phyloP scores from a whole-genome alignment of 2,113 vertebrate species.

The Gorsachius goisagi region DNA sequence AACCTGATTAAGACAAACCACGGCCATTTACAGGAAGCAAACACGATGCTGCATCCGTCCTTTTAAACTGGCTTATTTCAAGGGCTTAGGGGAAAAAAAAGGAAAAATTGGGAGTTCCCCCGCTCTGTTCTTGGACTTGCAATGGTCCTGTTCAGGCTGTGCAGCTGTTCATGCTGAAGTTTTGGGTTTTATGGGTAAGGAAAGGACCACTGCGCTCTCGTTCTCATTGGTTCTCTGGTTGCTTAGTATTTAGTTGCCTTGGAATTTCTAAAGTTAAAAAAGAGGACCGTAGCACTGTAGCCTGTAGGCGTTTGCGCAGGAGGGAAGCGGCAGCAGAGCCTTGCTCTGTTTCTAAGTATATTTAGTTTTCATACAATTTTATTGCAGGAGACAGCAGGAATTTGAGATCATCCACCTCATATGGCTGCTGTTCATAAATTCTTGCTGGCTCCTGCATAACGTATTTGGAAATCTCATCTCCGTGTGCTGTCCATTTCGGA shows the following conservation, averaged over 20 bases:
- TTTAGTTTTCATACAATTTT: slow-evolving; percentile 46
- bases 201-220: neutral
- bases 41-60: neutral
- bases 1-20: neutral
- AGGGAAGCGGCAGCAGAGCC: slow-evolving; percentile 70
- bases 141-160: neutral
- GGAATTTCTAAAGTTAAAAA: slow-evolving; percentile 65
- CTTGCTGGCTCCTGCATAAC: neutral
- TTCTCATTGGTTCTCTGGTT: slow-evolving; percentile 68
- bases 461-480: slow-evolving; percentile 45
- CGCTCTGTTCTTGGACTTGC: neutral
- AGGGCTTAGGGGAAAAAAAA: neutral
- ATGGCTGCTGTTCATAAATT: slow-evolving; percentile 59
- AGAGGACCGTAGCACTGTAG: slow-evolving; percentile 39
- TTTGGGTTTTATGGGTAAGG: slow-evolving; percentile 3
- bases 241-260: slow-evolving; percentile 77
- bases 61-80: neutral
- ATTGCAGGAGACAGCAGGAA: slow-evolving; percentile 63
- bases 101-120: neutral
- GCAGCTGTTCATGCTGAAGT: slow-evolving; percentile 18
- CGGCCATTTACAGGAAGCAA: neutral
- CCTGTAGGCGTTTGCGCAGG: slow-evolving; percentile 73
- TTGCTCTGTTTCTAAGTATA: slow-evolving; percentile 69
- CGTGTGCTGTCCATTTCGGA: neutral
- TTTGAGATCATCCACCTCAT: slow-evolving; percentile 49